These are phyloP conservation scores for Agrenia bidenticulata DNA, from an alignment of 2,888 invertebrate genomes.

Conservation along the genomic window DNA sequence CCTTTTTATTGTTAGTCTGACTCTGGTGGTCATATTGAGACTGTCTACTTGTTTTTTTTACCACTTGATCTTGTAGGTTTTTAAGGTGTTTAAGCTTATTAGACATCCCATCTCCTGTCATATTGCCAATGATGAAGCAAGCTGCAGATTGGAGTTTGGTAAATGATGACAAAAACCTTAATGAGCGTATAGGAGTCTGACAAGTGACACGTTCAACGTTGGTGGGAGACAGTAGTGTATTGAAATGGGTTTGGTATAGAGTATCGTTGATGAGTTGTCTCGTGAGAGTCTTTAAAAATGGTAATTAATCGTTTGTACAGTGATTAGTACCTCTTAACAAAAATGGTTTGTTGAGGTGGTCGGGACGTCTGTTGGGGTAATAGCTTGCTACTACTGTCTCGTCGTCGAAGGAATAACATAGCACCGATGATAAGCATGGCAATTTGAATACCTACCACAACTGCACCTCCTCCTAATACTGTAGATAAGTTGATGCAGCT, in stretches of 20 bases:
- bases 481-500: slow-evolving; percentile 76
- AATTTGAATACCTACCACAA: slow-evolving; percentile 83
- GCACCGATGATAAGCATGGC: slow-evolving; percentile 72
- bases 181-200: background rate
- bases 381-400: slow-evolving; percentile 56
- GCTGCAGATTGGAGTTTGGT: too few relatives aligned
- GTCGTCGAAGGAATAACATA: slow-evolving; percentile 86
- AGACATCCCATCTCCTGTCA: too few relatives aligned
- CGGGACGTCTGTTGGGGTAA: slow-evolving; percentile 74
- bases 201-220: background rate
- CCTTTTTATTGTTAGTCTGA: too few relatives aligned
- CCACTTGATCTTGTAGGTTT: too few relatives aligned
- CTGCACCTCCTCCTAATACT: slow-evolving; percentile 78
- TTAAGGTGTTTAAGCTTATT: too few relatives aligned
- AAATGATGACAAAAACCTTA: too few relatives aligned
- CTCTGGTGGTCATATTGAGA: too few relatives aligned
- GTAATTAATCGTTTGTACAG: slow-evolving; percentile 7
- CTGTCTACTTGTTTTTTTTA: too few relatives aligned
- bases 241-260: background rate
- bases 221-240: background rate
- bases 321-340: slow-evolving; percentile 51
- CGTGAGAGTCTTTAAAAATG: slow-evolving; percentile 5
- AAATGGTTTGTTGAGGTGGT: slow-evolving; percentile 69
- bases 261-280: background rate
- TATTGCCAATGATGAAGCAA: too few relatives aligned